A percentile compares a stretch with the other conserved stretches of the same genome.
These are phyloP conservation scores for Caenorhabditis sulstoni DNA, from an alignment of 2,888 invertebrate genomes.

Conservation along the genomic window DNA sequence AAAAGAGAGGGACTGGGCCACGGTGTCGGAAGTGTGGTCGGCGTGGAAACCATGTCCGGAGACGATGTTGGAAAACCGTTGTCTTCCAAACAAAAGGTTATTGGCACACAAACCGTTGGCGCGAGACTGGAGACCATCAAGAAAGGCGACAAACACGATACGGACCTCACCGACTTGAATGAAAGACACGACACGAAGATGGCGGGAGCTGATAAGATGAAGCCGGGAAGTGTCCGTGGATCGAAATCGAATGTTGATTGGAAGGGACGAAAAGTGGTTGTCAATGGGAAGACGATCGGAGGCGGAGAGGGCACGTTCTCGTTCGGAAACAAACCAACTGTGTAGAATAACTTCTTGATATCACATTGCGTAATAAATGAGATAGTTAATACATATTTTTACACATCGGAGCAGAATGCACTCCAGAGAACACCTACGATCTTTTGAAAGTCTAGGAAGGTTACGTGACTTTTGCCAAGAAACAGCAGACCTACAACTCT, in stretches of 20 bases:
- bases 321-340: slow-evolving; percentile 62
- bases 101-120: slow-evolving; percentile 51
- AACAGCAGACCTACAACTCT: neutral
- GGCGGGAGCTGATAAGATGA: slow-evolving; percentile 28
- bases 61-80: slow-evolving; percentile 43
- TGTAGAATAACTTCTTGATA: neutral
- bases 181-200: slow-evolving; percentile 37
- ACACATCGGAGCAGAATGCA: no score
- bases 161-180: slow-evolving; percentile 42
- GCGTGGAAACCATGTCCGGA: slow-evolving; percentile 35
- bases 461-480: slow-evolving; percentile 9
- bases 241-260: slow-evolving; percentile 60
- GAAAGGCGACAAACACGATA: slow-evolving; percentile 53
- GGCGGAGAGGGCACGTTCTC: slow-evolving; percentile 63
- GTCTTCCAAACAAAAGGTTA: slow-evolving; percentile 35
- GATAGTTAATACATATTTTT: no score
- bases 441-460: neutral
- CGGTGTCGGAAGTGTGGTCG: slow-evolving; percentile 62
- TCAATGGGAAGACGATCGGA: slow-evolving; percentile 64
- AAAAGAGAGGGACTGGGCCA: slow-evolving; percentile 39
- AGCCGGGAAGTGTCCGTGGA: slow-evolving; percentile 50
- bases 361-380: no score
- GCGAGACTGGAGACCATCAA: slow-evolving; percentile 37
- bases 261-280: slow-evolving; percentile 56
- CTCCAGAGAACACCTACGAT: no score